Percentiles rank a stretch among this genome's conserved stretches.
phyloP scores from a whole-genome alignment of 2,888 invertebrate species.

The Geotrupes spiniger region DNA sequence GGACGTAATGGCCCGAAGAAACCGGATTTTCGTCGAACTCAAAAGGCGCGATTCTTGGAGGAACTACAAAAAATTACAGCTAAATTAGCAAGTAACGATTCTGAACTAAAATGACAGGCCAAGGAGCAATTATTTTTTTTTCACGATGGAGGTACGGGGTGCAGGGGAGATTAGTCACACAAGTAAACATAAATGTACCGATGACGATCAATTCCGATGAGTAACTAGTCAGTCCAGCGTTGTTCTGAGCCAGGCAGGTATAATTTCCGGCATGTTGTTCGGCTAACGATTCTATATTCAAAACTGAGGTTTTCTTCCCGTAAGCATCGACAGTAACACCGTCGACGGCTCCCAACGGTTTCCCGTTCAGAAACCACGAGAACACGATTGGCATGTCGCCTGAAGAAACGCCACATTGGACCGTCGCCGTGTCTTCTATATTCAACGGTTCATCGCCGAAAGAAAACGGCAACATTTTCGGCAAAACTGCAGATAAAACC shows the following conservation, averaged over 20 bases:
- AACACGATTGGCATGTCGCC: constrained; percentile 78
- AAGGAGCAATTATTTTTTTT: too few species aligned
- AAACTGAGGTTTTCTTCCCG: constrained; percentile 62
- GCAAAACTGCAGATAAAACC: constrained; percentile 59
- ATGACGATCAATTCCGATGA: constrained; percentile 56
- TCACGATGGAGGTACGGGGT: too few species aligned
- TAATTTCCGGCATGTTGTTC: constrained; percentile 57
- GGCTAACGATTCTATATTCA: constrained; percentile 57
- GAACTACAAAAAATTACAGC: constrained; percentile 56
- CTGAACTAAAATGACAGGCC: too few species aligned
- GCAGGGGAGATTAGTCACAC: too few species aligned
- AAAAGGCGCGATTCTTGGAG: constrained; percentile 63
- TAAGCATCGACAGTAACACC: constrained; percentile 57
- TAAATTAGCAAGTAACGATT: too few species aligned
- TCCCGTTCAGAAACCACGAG: constrained; percentile 68
- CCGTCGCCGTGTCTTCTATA: constrained; percentile 55
- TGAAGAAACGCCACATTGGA: constrained; percentile 59
- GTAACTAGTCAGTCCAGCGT: constrained; percentile 53
- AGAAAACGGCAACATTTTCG: constrained; percentile 71
- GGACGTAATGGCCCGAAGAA: constrained; percentile 66
- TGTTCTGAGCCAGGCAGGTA: constrained; percentile 56
- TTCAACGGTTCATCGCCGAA: constrained; percentile 64
- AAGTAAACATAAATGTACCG: constrained; percentile 44
- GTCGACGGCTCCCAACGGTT: constrained; percentile 54
- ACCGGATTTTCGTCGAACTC: constrained; percentile 55